These are phyloP conservation scores for Halictus quadricinctus DNA, from an alignment of 2,888 invertebrate genomes.

Conservation along the genomic window DNA sequence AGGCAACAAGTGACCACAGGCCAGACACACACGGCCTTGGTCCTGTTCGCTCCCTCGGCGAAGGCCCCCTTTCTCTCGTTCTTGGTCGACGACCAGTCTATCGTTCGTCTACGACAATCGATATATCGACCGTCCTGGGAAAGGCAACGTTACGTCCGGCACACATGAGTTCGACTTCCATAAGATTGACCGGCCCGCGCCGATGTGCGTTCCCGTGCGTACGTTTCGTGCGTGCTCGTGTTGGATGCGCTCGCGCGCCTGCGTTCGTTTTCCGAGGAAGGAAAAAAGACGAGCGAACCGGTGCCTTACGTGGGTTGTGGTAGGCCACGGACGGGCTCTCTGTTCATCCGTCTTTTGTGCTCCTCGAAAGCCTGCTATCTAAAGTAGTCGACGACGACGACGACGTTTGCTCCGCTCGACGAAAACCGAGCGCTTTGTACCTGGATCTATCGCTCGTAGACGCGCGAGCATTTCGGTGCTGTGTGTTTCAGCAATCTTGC, in stretches of 20 bases:
- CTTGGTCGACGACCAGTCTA: slow-evolving; percentile 77
- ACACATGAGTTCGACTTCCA: slow-evolving; percentile 66
- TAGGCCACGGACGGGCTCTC: slow-evolving; percentile 76
- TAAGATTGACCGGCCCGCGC: slow-evolving; percentile 39
- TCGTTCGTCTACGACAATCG: slow-evolving; percentile 73
- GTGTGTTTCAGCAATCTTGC: background rate
- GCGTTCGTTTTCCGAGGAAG: slow-evolving; percentile 22
- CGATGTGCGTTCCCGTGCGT: slow-evolving; percentile 24
- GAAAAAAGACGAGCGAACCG: slow-evolving; percentile 46
- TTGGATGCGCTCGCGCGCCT: background rate
- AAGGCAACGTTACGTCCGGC: slow-evolving; percentile 73
- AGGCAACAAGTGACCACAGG: slow-evolving; percentile 79
- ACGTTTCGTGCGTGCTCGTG: background rate
- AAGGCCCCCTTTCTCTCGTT: slow-evolving; percentile 33
- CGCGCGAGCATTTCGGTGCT: slow-evolving; percentile 2
- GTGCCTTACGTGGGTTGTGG: slow-evolving; percentile 77
- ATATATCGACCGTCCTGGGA: slow-evolving; percentile 78
- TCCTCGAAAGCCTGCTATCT: slow-evolving; percentile 61
- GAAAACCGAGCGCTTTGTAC: slow-evolving; percentile 18
- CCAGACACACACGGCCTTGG: slow-evolving; percentile 69
- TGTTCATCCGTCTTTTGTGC: slow-evolving; percentile 72
- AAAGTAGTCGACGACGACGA: background rate
- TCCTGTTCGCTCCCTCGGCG: slow-evolving; percentile 25
- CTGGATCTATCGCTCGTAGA: slow-evolving; percentile 25
- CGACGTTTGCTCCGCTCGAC: background rate